Conservation (phyloP, 2,113 vertebrate genomes). For the Orthonyx spaldingii region DNA sequence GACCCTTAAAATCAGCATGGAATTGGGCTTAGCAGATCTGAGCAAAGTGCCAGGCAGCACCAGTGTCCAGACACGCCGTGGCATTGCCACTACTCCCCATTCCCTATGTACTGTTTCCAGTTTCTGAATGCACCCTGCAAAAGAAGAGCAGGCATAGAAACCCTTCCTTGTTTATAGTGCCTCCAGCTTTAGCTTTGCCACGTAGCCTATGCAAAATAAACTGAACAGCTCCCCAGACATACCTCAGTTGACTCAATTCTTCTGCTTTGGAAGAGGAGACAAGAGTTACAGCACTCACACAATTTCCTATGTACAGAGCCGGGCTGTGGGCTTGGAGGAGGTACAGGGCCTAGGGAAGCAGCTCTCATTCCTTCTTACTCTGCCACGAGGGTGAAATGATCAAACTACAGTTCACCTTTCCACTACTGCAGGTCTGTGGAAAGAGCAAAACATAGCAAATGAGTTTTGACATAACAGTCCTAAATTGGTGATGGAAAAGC, state of each 20-base stretch:
- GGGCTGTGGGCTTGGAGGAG: background rate
- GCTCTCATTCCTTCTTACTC: background rate
- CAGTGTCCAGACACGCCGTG: background rate
- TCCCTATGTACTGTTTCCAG: background rate
- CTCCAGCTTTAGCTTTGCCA: background rate
- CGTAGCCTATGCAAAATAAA: background rate
- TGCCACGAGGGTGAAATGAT: background rate
- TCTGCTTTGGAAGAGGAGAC: background rate
- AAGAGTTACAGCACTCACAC: background rate
- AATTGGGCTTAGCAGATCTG: background rate
- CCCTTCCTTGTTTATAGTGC: background rate
- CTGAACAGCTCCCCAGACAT: background rate
- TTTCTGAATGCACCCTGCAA: background rate
- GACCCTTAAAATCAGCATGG: background rate
- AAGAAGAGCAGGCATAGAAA: background rate
- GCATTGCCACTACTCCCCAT: accelerated
- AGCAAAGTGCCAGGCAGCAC: background rate
- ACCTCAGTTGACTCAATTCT: background rate
- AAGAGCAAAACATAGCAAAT: background rate
- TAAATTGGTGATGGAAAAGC: background rate
- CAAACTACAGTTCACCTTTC: background rate
- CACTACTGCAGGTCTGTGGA: background rate
- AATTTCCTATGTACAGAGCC: background rate
- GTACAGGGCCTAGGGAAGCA: background rate
- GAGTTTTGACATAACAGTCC: background rate